Conservation (phyloP, 2,797 vertebrate species). For the Pelobates cultripes region DNA sequence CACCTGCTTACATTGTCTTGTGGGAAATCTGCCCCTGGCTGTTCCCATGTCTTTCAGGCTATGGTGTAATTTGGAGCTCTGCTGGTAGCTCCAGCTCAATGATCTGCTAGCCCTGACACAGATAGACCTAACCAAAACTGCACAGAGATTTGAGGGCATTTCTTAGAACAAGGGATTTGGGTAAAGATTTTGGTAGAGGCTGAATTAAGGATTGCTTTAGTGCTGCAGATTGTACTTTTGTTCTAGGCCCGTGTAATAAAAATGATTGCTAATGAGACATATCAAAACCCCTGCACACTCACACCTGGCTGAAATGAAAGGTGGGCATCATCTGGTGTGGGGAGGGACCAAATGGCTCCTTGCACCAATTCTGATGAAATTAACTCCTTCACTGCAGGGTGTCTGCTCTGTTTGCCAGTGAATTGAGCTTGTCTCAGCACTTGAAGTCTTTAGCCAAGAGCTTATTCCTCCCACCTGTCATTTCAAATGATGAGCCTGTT, state of each 20-base stretch:
- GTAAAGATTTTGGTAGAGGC: too few species aligned
- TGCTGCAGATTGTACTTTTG: background rate
- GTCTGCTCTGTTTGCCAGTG: background rate
- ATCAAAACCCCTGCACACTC: background rate
- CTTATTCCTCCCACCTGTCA: background rate
- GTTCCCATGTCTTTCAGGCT: background rate
- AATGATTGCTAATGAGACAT: background rate
- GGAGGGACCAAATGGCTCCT: background rate
- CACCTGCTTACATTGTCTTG: background rate
- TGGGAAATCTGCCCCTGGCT: conserved; percentile 3
- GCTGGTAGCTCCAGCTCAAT: background rate
- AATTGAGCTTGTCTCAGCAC: background rate
- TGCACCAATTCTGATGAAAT: background rate
- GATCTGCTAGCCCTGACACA: background rate
- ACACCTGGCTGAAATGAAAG: background rate
- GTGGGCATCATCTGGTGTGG: background rate
- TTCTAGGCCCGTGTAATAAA: background rate
- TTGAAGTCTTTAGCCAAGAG: background rate
- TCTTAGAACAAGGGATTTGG: too few species aligned
- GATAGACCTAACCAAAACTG: background rate
- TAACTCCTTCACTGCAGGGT: conserved; percentile 1
- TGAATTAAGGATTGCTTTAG: too few species aligned
- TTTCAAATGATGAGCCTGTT: background rate
- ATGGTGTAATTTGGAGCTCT: background rate
- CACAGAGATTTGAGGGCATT: too few species aligned